Evolutionary conservation across 2,113 vertebrate genomes (phyloP), one percentile per base, ranked within the genome.

Genomic region (Pavo muticus): DNA sequence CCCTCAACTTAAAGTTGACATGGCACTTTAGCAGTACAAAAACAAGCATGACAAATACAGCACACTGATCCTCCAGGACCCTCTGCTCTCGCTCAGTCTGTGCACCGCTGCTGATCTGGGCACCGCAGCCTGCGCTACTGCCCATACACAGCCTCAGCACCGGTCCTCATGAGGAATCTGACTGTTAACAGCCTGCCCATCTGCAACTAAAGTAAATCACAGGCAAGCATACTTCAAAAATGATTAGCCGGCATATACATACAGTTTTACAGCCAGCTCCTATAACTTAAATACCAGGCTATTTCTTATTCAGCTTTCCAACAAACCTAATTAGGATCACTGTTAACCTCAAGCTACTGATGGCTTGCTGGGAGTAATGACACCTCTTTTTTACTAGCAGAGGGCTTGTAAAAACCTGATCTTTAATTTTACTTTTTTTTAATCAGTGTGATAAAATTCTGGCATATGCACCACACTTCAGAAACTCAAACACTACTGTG

Each of bases 231-330:
- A 73, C 82, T 96, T 97, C 71, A 83, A 32, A 96, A 94, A 61
- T 65, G n/a, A 83, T 92, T 77, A 92, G 74, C 63, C 82, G 72
- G 83, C 73, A 87, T 64, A 91, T 71, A 70, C n/a, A 67, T 74
- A 74, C 56, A 89, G 90, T 83, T 93, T 86, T 89, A 80, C 70
- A 84, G 84, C 57, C 48, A 71, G 42, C 20, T 93, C 79, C 64
- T 72, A 71, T 91, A 52, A 87, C 69, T 96, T 86, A 94, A 96
- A 95, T 96, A 96, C 82, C 79, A 78, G 68, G 94, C 87, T 67
- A 81, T 74, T 86, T 80, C 69, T 67, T 81, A 39, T 60, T 71
- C 60, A 32, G 52, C 89, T 89, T 95, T 80, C 87, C 67, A 88
- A 92, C 86, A 93, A 82, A 83, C 54, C 59, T 95, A 92, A 77